Base-by-base conservation (phyloP, 1,140 invertebrate genomes). In the Meteorus sp. region DNA sequence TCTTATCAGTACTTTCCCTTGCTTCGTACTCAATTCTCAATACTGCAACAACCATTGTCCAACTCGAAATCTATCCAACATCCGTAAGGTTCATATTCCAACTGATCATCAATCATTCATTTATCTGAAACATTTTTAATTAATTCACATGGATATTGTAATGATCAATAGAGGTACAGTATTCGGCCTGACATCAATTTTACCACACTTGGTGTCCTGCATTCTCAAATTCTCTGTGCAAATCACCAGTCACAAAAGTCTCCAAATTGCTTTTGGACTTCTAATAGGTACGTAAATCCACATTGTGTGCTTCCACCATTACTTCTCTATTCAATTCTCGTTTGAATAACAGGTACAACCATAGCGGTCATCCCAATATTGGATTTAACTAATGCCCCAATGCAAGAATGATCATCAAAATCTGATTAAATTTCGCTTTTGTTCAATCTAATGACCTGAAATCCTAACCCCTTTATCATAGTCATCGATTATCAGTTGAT, bases 41-140 rank as follows among this genome's bases (percentile, higher is more conserved):
- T n/a, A 72, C 71, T 5, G 58, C 62, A 19, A 47, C 57, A 2
- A 64, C 39, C 25, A 63, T 70, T 50, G 11, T 66, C 2, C 23
- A 72, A n/a, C 20, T 70, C 37, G 71, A 73, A 48, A 72, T 68
- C 62, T 73, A 72, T 61, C 69, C 65, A 22, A 73, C 70, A 25
- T 62, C 62, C 39, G 48, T 71, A 19, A 70, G 71, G 70, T 73
- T 37, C 19, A 35, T 25, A 33, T 44, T 15, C 13, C 13, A 23
- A 27, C 13, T 20, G 15, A n/a, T 31, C 11, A 1, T 20, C 8
- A n/a, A n/a, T n/a, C n/a, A n/a, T n/a, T n/a, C n/a, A n/a, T n/a
- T n/a, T n/a, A n/a, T n/a, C n/a, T n/a, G n/a, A n/a, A 13, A 0
- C 11, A 44, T 29, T 47, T 35, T 23, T 35, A 35, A 22, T 17